Evolutionary conservation across 1,140 invertebrate species (phyloP).

Genomic region (Amphibalanus amphitrite): DNA sequence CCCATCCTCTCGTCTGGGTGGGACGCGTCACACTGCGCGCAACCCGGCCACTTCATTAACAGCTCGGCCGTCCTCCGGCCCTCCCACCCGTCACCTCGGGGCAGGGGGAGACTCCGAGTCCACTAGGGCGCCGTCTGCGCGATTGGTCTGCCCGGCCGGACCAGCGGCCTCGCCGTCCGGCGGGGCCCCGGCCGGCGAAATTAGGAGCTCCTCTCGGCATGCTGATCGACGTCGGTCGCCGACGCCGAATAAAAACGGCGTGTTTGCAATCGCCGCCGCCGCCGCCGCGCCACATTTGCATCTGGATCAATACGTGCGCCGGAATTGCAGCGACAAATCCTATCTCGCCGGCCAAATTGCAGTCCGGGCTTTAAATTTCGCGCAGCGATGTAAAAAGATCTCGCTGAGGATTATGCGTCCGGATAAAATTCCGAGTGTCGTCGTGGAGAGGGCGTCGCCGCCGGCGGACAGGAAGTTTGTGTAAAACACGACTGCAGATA

Average conservation of each 20-base stretch:
- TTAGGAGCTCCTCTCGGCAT: background rate
- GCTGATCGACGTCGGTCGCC: background rate
- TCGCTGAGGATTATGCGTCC: background rate
- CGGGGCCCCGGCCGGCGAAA: background rate
- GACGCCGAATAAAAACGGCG: background rate
- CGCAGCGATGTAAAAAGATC: background rate
- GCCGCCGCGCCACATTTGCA: background rate
- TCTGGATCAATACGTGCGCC: background rate
- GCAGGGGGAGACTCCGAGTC: no score
- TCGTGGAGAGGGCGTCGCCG: no score
- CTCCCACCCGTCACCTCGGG: no score
- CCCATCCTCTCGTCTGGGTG: no score
- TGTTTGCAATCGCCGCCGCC: background rate
- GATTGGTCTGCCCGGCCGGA: no score
- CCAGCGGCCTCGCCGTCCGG: no score
- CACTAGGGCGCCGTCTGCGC: no score
- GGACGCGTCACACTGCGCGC: no score
- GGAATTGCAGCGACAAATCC: conserved; percentile 1
- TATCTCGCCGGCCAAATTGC: conserved; percentile 1
- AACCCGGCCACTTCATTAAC: no score
- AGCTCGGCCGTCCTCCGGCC: no score
- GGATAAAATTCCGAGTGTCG: background rate
- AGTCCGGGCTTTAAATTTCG: background rate
- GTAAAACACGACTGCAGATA: no score
- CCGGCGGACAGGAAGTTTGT: no score